Conservation (phyloP, 2,797 vertebrate genomes). For the Craterocephalus amniculus region DNA sequence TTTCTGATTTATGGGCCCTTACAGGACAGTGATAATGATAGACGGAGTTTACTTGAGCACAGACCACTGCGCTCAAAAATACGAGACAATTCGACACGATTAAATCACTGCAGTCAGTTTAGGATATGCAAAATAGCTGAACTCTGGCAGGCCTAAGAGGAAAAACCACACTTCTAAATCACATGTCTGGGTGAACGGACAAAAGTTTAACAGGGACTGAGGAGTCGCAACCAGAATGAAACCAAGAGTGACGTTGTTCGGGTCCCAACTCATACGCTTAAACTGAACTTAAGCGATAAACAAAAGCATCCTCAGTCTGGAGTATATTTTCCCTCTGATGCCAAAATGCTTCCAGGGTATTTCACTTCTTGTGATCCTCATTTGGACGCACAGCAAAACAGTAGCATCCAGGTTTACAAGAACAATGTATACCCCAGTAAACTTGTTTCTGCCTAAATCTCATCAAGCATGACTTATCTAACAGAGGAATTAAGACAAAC, state of each 20-base stretch:
- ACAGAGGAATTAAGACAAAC: not conserved
- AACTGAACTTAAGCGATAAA: not conserved
- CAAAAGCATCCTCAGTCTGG: not conserved
- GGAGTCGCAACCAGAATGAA: conserved; percentile 17
- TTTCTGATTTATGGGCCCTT: conserved; percentile 50
- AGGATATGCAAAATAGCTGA: conserved; percentile 48
- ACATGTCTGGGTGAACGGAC: conserved; percentile 42
- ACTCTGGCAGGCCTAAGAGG: conserved; percentile 49
- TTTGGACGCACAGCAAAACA: not conserved
- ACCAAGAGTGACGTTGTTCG: conserved; percentile 12
- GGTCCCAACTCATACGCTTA: conserved; percentile 5
- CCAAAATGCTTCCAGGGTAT: not conserved
- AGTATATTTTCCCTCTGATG: not conserved
- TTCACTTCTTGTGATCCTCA: not conserved
- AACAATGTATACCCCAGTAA: not conserved
- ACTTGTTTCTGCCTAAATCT: not conserved
- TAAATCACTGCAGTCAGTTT: conserved; percentile 49
- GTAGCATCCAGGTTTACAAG: not conserved
- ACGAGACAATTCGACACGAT: conserved; percentile 41
- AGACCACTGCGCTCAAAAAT: conserved; percentile 7
- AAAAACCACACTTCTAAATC: conserved; percentile 50
- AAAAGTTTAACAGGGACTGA: conserved; percentile 31
- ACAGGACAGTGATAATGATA: conserved; percentile 24
- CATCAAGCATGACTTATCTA: conserved; percentile 2
- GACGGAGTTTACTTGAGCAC: conserved; percentile 25